phyloP scores from a whole-genome alignment of 2,888 invertebrate genomes.

The Carcina quercana region DNA sequence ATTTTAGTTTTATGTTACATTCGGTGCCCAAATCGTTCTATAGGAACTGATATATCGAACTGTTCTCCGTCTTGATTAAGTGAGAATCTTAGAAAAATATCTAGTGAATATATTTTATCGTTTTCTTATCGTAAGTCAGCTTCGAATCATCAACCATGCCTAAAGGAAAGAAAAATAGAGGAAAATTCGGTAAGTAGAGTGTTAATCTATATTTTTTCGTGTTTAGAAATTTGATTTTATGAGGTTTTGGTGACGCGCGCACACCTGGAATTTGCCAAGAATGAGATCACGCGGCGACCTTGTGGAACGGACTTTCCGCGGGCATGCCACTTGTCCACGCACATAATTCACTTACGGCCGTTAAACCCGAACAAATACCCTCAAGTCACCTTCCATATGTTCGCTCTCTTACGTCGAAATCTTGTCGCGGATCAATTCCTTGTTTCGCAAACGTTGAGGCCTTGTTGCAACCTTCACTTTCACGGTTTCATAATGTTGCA shows the following conservation, averaged over 20 bases:
- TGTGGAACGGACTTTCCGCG: slow-evolving; percentile 55
- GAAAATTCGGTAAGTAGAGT: slow-evolving; percentile 78
- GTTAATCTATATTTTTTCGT: slow-evolving; percentile 5
- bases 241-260: slow-evolving; percentile 17
- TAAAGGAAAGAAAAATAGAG: slow-evolving; percentile 82
- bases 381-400: slow-evolving; percentile 32
- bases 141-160: slow-evolving; percentile 75
- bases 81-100: slow-evolving; percentile 59
- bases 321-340: slow-evolving; percentile 43
- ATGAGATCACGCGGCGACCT: slow-evolving; percentile 69
- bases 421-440: slow-evolving; percentile 10
- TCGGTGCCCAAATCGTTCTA: slow-evolving; percentile 80
- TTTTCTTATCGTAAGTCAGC: slow-evolving; percentile 45
- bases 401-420: slow-evolving; percentile 4
- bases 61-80: slow-evolving; percentile 87
- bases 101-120: slow-evolving; percentile 73
- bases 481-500: slow-evolving; percentile 32
- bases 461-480: slow-evolving; percentile 26
- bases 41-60: slow-evolving; percentile 82
- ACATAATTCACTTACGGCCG: slow-evolving; percentile 32
- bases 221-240: slow-evolving; percentile 9
- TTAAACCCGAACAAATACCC: slow-evolving; percentile 25
- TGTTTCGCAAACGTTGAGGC: slow-evolving; percentile 13
- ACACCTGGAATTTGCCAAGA: slow-evolving; percentile 41
- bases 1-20: slow-evolving; percentile 81